These are phyloP conservation scores for Hybognathus amarus DNA, from an alignment of 2,797 vertebrate genomes.

Conservation along the genomic window DNA sequence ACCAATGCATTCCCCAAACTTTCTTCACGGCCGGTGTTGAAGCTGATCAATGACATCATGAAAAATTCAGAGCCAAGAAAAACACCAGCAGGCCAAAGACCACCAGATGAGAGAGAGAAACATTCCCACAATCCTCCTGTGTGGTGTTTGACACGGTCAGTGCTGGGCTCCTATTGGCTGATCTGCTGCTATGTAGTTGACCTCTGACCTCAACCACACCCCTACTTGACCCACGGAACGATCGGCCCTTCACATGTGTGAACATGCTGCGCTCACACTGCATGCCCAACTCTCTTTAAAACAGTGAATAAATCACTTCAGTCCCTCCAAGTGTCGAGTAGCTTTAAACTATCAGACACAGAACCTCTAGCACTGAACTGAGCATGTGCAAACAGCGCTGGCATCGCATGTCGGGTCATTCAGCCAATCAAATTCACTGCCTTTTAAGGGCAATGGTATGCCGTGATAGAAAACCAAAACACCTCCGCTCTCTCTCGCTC, in stretches of 20 bases:
- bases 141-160: conserved; percentile 24
- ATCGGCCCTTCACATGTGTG: neutral
- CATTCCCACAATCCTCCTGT: conserved; percentile 22
- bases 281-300: neutral
- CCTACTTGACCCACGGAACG: neutral
- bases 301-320: conserved; percentile 17
- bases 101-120: conserved; percentile 10
- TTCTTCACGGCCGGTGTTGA: neutral
- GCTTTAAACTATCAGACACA: neutral
- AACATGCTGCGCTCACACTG: neutral
- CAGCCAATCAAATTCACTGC: conserved; percentile 37
- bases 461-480: neutral
- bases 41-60: neutral
- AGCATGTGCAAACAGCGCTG: conserved; percentile 1
- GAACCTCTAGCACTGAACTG: neutral
- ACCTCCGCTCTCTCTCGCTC: neutral
- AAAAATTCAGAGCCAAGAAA: neutral
- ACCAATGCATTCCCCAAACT: neutral
- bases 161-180: conserved; percentile 21
- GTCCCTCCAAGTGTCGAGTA: neutral
- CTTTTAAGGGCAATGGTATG: conserved; percentile 55
- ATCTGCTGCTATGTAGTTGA: neutral
- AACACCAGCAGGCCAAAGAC: conserved; percentile 19
- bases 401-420: neutral
- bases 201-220: conserved; percentile 15